Evolutionary conservation across 2,888 invertebrate genomes (phyloP).

Genomic region (Catocala nupta): DNA sequence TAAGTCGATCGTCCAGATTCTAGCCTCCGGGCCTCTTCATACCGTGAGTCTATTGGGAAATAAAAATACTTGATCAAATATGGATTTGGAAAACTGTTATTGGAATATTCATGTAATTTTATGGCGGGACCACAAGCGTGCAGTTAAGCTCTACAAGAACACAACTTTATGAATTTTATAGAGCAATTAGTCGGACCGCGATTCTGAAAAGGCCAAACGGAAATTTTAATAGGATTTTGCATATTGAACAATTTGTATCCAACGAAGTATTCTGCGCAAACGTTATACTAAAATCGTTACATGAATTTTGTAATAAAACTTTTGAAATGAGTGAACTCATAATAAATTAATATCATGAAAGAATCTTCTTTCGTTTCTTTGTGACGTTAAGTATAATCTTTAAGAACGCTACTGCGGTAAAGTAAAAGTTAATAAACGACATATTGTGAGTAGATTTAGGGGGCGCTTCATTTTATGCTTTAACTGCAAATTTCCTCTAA

Average conservation of each 20-base stretch:
- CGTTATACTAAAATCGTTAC: not conserved
- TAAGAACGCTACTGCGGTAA: not conserved
- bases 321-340: too few species aligned
- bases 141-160: conserved; percentile 31
- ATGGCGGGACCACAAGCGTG: conserved; percentile 39
- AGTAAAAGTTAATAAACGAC: not conserved
- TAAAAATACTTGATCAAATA: conserved; percentile 77
- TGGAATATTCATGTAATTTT: conserved; percentile 34
- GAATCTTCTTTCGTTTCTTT: too few species aligned
- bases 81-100: conserved; percentile 74
- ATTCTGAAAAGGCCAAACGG: not conserved
- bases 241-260: conserved; percentile 1
- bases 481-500: not conserved
- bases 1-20: conserved; percentile 62
- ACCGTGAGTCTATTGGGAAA: conserved; percentile 84
- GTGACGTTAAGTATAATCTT: not conserved
- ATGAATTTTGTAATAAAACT: too few species aligned
- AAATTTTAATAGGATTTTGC: conserved; percentile 8
- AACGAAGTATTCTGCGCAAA: not conserved
- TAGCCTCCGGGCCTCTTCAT: conserved; percentile 73
- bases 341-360: too few species aligned
- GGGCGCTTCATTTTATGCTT: not conserved
- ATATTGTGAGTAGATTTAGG: not conserved
- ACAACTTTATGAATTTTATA: conserved; percentile 18
- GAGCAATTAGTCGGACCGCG: conserved; percentile 8